Percentiles rank a stretch among this genome's conserved stretches.
Evolutionary conservation across 1,140 invertebrate genomes (phyloP).

Genomic region (Ceratina japonica): DNA sequence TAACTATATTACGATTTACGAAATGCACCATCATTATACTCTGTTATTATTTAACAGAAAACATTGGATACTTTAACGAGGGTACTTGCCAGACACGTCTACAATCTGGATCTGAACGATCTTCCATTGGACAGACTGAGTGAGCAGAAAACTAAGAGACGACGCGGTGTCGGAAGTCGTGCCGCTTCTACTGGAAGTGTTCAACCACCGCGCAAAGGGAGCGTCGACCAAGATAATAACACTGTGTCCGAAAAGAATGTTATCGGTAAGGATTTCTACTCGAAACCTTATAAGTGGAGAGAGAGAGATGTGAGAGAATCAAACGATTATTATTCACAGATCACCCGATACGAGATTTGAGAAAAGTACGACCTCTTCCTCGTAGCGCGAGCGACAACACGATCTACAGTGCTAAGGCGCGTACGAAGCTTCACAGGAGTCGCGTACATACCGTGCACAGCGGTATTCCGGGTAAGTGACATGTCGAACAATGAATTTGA

Average conservation of each 20-base stretch:
- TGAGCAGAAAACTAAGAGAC: slow-evolving; percentile 89
- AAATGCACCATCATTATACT: neutral
- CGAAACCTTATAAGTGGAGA: too few relatives aligned
- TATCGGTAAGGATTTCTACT: slow-evolving; percentile 53
- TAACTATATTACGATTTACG: neutral
- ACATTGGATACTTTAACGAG: slow-evolving; percentile 97
- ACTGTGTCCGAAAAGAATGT: slow-evolving; percentile 71
- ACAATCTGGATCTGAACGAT: slow-evolving; percentile 94
- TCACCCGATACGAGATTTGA: slow-evolving; percentile 71
- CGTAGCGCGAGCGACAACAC: slow-evolving; percentile 76
- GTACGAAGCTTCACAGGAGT: slow-evolving; percentile 69
- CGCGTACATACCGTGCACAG: slow-evolving; percentile 66
- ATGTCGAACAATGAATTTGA: neutral
- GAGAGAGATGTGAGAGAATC: neutral
- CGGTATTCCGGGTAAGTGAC: slow-evolving; percentile 73
- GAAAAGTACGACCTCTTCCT: slow-evolving; percentile 73
- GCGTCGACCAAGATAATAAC: slow-evolving; percentile 73
- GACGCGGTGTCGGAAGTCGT: slow-evolving; percentile 78
- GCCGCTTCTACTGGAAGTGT: slow-evolving; percentile 77
- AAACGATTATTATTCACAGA: slow-evolving; percentile 61
- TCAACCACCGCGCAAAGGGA: slow-evolving; percentile 72
- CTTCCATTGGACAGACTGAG: slow-evolving; percentile 91
- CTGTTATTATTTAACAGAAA: slow-evolving; percentile 84
- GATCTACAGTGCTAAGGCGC: slow-evolving; percentile 73
- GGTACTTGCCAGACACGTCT: slow-evolving; percentile 95